These are phyloP conservation scores for Petrocephalus zakoni DNA, from an alignment of 2,113 vertebrate genomes.

Conservation along the genomic window DNA sequence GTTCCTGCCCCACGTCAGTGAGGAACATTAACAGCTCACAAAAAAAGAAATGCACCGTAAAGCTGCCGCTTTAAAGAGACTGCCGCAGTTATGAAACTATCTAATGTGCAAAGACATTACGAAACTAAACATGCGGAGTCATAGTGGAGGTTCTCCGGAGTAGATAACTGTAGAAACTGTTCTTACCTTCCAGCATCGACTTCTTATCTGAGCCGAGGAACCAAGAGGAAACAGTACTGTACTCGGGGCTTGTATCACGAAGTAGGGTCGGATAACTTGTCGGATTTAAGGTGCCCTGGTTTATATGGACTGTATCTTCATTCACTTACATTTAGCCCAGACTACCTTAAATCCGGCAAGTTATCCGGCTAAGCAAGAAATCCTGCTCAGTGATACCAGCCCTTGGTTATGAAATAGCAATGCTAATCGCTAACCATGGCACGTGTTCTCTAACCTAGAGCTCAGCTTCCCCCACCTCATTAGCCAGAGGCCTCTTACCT, in stretches of 20 bases:
- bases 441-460: background rate
- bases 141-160: conserved; percentile 17
- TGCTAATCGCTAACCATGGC: conserved; percentile 32
- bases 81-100: background rate
- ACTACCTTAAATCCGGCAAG: background rate
- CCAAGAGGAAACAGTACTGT: conserved; percentile 29
- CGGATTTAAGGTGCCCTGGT: background rate
- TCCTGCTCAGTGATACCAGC: background rate
- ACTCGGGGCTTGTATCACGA: background rate
- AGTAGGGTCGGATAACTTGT: background rate
- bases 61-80: conserved; percentile 10
- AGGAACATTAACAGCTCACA: background rate
- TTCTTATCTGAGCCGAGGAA: background rate
- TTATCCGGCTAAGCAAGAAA: background rate
- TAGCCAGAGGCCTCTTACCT: background rate
- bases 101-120: conserved; percentile 22
- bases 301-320: too few relatives aligned
- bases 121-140: conserved; percentile 23
- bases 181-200: background rate
- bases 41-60: background rate
- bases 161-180: conserved; percentile 26
- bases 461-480: background rate
- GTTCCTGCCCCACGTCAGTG: background rate
- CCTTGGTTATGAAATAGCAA: conserved; percentile 30
- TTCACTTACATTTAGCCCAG: too few relatives aligned